A percentile compares a stretch with the other conserved stretches of the same genome.
Conservation (phyloP, 1,140 invertebrate genomes). For the Asobara japonica region DNA sequence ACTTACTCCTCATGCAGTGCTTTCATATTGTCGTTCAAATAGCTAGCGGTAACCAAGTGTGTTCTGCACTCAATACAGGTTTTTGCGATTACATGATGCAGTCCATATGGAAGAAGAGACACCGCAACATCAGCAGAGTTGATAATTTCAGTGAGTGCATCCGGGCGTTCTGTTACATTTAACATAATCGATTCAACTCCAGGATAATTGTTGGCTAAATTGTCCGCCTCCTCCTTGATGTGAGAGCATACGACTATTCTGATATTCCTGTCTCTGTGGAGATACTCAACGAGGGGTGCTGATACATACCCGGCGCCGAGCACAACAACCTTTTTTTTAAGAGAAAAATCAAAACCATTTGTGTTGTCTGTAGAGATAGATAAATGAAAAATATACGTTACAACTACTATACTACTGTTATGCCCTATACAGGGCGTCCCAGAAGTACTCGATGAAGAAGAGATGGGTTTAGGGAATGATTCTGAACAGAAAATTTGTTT, state of each 20-base stretch:
- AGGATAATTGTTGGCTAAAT: constrained; percentile 77
- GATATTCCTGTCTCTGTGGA: constrained; percentile 83
- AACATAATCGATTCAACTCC: constrained; percentile 86
- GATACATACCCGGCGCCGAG: constrained; percentile 96
- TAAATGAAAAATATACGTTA: too few relatives aligned
- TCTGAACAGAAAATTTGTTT: too few relatives aligned
- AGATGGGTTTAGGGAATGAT: too few relatives aligned
- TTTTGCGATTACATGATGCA: constrained; percentile 88
- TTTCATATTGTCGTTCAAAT: constrained; percentile 86
- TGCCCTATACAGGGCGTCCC: too few relatives aligned
- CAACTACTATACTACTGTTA: too few relatives aligned
- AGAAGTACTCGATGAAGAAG: too few relatives aligned
- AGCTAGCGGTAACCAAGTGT: constrained; percentile 97
- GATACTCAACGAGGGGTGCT: constrained; percentile 92
- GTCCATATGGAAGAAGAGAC: constrained; percentile 90
- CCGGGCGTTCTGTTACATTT: constrained; percentile 79
- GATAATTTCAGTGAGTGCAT: constrained; percentile 78
- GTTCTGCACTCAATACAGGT: constrained; percentile 86
- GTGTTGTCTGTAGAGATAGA: neutral
- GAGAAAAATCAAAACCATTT: neutral
- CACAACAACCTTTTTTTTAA: constrained; percentile 76
- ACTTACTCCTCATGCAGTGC: constrained; percentile 81
- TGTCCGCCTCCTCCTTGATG: constrained; percentile 88
- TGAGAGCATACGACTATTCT: constrained; percentile 89
- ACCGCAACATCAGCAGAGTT: constrained; percentile 82